Conservation (phyloP, 1,140 invertebrate species). For the Cepaea nemoralis region DNA sequence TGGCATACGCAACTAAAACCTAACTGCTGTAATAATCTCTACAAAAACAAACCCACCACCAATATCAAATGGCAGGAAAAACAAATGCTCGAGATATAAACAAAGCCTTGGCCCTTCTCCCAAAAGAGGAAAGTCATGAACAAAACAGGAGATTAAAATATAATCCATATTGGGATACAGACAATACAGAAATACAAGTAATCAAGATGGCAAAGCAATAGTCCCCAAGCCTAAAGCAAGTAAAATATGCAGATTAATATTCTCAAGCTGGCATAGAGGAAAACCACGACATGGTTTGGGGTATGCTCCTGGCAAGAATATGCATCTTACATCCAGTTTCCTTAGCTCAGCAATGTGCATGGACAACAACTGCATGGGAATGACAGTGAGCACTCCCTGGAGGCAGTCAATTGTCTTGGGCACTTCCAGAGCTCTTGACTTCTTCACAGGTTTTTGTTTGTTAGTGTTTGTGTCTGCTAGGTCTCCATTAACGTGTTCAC, state of each 20-base stretch:
- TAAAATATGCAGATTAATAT: not conserved
- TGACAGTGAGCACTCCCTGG: slow-evolving; percentile 91
- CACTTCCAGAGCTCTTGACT: slow-evolving; percentile 53
- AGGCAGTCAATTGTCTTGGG: slow-evolving; percentile 97
- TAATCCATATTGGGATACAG: too few relatives aligned
- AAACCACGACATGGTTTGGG: not conserved
- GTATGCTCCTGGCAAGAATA: not conserved
- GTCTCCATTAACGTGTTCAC: not conserved
- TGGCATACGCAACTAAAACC: too few relatives aligned
- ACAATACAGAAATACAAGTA: too few relatives aligned
- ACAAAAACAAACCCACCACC: too few relatives aligned
- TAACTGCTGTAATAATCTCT: too few relatives aligned
- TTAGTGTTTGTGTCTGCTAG: not conserved
- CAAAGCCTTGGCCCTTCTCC: too few relatives aligned
- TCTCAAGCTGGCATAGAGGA: not conserved
- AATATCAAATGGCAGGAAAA: too few relatives aligned
- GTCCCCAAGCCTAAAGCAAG: slow-evolving; percentile 2
- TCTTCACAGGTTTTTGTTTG: not conserved
- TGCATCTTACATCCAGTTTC: slow-evolving; percentile 89
- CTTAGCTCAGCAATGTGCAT: slow-evolving; percentile 98
- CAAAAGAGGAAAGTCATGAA: too few relatives aligned
- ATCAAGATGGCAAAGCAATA: too few relatives aligned
- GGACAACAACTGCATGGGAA: slow-evolving; percentile 96
- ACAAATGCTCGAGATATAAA: too few relatives aligned
- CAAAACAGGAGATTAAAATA: too few relatives aligned